Evolutionary conservation across 1,140 invertebrate genomes (phyloP).

Genomic region (Nautilus pompilius): DNA sequence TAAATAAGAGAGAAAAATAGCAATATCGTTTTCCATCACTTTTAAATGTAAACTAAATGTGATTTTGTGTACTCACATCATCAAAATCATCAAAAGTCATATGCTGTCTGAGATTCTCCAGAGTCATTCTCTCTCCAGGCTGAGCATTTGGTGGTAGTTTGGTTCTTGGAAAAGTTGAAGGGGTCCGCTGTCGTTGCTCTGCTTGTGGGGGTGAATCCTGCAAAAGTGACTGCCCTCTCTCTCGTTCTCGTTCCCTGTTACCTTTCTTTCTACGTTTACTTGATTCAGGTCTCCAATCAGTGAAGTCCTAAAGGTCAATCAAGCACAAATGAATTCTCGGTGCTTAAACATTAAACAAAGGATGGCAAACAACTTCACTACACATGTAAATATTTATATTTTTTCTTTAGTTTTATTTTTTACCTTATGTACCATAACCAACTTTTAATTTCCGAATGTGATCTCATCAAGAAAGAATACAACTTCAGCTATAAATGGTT

Average conservation of each 20-base stretch:
- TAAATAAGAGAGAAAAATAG: too few species aligned
- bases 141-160: slow-evolving; percentile 39
- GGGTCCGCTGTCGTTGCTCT: slow-evolving; percentile 40
- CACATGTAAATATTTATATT: slow-evolving; percentile 1
- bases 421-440: background rate
- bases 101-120: slow-evolving; percentile 47
- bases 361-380: background rate
- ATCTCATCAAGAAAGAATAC: background rate
- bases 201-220: slow-evolving; percentile 41
- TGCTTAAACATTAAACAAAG: background rate
- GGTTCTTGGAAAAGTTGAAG: slow-evolving; percentile 41
- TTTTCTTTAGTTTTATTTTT: background rate
- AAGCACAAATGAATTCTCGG: background rate
- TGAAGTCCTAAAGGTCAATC: slow-evolving; percentile 36
- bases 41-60: too few species aligned
- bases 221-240: slow-evolving; percentile 45
- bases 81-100: slow-evolving; percentile 48
- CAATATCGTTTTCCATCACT: too few species aligned
- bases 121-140: slow-evolving; percentile 36
- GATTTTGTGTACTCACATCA: slow-evolving; percentile 37
- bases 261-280: slow-evolving; percentile 42
- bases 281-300: slow-evolving; percentile 41
- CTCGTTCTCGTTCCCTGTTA: slow-evolving; percentile 45
- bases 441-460: background rate
- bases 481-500: background rate